Base-by-base conservation (phyloP, 2,113 vertebrate species). In the Macaca nemestrina region DNA sequence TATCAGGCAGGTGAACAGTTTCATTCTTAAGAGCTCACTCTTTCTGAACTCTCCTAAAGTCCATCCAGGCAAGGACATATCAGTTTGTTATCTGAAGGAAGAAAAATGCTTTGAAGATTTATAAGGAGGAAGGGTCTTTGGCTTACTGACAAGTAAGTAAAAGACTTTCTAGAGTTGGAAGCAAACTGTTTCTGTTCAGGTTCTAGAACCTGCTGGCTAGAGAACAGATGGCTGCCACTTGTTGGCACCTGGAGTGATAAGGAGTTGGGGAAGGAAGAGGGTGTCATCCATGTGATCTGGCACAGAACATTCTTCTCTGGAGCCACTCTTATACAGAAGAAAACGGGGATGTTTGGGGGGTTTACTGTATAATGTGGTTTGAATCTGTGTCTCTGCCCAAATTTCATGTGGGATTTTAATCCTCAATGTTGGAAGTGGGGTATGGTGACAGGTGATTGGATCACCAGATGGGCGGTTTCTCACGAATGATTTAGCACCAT, bases 71-170 rank as follows among this genome's bases (percentile, higher is more conserved):
- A 73, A 45, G 48, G 35, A 17, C 17, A 76, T 50, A 68, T 70
- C 35, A 35, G 5, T 2, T 55, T 38, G 27, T 79, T 67, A 61
- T 9, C 2, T 75, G 18, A 7, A 61, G 30, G n/a, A 73, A 92
- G 73, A 43, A 90, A 55, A 57, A 50, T 57, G 35, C 27, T 79
- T 57, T 64, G 40, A 95, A 64, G 30, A 73, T 81, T 81, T 91
- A 43, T 55, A 61, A 48, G 32, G 89, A 83, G n/a, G 22, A 84
- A 45, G 85, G 22, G 20, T 18, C 57, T 93, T 67, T 70, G 38
- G 32, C 73, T 89, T 89, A 2, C 6, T 43, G 11, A 81, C 6
- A 84, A 52, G 23, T 64, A 88, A 94, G 61, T 68, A 38, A 79
- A 79, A 88, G 25, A 4, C 20, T n/a, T 78, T 52, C 32, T 68